Evolutionary conservation across 2,797 vertebrate species (phyloP).

Genomic region (Spheniscus humboldti): DNA sequence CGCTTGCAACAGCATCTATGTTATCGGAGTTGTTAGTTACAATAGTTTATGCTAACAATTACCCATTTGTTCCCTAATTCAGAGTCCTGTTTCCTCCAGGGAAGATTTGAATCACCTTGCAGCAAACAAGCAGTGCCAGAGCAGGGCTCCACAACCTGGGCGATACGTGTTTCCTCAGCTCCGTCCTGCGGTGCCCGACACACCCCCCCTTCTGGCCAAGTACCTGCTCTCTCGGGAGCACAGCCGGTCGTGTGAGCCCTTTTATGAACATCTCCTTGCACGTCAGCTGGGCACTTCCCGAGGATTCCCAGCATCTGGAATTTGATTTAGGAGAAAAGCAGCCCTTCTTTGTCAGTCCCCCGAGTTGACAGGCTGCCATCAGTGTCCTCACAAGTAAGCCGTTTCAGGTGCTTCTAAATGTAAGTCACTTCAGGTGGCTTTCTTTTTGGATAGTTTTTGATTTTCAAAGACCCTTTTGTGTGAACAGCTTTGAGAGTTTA

Average conservation of each 20-base stretch:
- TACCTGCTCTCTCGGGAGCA: neutral
- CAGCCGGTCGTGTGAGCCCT: neutral
- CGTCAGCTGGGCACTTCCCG: neutral
- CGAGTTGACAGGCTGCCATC: too few species aligned
- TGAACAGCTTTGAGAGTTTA: too few species aligned
- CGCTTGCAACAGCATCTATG: too few species aligned
- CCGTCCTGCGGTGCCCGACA: slow-evolving; percentile 88
- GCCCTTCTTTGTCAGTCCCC: neutral
- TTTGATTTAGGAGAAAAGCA: neutral
- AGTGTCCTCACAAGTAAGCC: neutral
- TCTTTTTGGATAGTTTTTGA: too few species aligned
- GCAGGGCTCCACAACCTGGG: slow-evolving; percentile 91
- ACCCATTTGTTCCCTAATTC: too few species aligned
- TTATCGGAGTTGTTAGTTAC: too few species aligned
- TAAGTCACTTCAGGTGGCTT: neutral
- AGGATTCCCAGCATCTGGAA: neutral
- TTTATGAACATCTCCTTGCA: neutral
- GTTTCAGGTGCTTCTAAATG: too few species aligned
- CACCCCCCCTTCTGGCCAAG: slow-evolving; percentile 58
- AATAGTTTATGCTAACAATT: too few species aligned
- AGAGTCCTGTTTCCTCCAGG: too few species aligned
- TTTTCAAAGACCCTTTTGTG: too few species aligned
- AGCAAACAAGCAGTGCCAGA: slow-evolving; percentile 49
- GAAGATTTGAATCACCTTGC: too few species aligned
- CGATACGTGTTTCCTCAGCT: slow-evolving; percentile 91